phyloP scores from a whole-genome alignment of 2,888 invertebrate genomes.

The Tenthredo distinguenda region DNA sequence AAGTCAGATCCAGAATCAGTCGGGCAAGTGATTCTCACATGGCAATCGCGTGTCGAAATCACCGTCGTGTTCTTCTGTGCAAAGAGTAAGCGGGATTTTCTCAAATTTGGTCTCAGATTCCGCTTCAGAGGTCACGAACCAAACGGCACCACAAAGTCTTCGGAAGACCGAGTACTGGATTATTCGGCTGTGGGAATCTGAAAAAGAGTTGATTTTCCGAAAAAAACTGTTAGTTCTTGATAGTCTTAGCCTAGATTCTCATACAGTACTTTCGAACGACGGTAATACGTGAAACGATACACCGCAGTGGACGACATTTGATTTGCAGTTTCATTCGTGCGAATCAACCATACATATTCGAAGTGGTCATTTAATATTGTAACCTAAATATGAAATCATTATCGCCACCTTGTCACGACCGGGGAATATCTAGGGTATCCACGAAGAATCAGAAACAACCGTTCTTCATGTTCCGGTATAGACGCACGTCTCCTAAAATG shows the following conservation, averaged over 20 bases:
- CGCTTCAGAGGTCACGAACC: not conserved
- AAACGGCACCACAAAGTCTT: not conserved
- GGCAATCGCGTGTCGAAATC: not conserved
- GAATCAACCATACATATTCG: constrained; percentile 12
- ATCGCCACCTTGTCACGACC: not conserved
- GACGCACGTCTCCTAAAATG: constrained; percentile 2
- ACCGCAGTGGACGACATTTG: not conserved
- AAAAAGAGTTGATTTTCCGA: not conserved
- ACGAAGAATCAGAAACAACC: constrained; percentile 32
- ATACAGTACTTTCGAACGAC: not conserved
- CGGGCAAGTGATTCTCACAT: not conserved
- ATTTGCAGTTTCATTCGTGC: constrained; percentile 19
- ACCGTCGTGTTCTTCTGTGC: not conserved
- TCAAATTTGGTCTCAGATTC: not conserved
- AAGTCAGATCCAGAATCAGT: not conserved
- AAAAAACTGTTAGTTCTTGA: not conserved
- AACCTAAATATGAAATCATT: constrained; percentile 32
- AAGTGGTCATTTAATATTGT: constrained; percentile 18
- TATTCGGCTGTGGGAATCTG: not conserved
- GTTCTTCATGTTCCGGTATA: constrained; percentile 31
- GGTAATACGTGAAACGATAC: not conserved
- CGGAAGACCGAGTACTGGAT: not conserved
- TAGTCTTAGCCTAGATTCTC: not conserved
- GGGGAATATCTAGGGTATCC: constrained; percentile 35
- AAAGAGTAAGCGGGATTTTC: not conserved